Evolutionary conservation across 2,888 invertebrate genomes (phyloP).

Genomic region (Tenthredo scrophulariae): DNA sequence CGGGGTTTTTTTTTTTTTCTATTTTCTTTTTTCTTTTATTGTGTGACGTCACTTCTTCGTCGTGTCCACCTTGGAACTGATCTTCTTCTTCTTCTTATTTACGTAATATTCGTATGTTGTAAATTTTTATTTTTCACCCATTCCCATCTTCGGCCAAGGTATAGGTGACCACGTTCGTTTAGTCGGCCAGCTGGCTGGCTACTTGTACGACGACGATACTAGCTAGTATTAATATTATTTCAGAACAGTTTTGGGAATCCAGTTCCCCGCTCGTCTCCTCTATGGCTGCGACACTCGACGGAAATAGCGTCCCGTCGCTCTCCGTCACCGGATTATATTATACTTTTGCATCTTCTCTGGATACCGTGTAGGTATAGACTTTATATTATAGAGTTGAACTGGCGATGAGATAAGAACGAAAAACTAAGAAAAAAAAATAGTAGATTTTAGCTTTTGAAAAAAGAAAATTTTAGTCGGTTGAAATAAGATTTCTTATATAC

Average conservation of each 20-base stretch:
- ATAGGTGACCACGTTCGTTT: background rate
- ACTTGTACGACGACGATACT: slow-evolving; percentile 11
- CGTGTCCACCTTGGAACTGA: background rate
- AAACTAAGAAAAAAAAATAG: background rate
- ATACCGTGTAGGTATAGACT: background rate
- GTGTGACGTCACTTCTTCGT: background rate
- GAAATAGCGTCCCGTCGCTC: slow-evolving; percentile 21
- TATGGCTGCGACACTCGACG: slow-evolving; percentile 10
- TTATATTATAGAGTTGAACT: background rate
- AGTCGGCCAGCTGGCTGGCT: background rate
- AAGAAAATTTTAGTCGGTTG: background rate
- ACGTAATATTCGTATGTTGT: background rate
- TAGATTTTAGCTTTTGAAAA: background rate
- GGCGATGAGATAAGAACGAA: background rate
- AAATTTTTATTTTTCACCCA: background rate
- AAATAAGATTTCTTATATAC: background rate
- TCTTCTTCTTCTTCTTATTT: background rate
- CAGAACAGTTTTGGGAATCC: slow-evolving; percentile 32
- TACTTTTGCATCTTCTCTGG: slow-evolving; percentile 36
- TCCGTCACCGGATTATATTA: slow-evolving; percentile 16
- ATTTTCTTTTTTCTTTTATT: background rate
- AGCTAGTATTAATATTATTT: slow-evolving; percentile 34
- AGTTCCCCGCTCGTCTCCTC: background rate
- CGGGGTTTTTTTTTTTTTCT: background rate
- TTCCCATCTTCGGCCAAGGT: background rate